Evolutionary conservation across 2,113 vertebrate species (phyloP), one percentile per base, ranked within the genome.

Genomic region (Hyperopisus bebe): DNA sequence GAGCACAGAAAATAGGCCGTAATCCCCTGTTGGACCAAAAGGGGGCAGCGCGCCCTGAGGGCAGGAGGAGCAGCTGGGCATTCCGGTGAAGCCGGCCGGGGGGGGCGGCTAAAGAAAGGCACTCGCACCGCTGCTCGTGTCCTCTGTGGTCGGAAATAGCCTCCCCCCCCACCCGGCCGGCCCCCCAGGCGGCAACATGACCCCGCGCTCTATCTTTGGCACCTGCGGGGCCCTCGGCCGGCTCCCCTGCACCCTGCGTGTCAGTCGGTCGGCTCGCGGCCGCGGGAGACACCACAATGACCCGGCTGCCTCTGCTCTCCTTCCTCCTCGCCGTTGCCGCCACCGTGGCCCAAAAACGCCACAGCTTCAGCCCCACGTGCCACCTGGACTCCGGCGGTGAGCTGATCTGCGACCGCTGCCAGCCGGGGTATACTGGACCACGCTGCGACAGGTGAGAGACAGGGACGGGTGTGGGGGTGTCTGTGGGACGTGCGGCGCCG

Each of bases 351-450:
- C 92, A 91, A 93, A 92, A 95, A 91, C 93, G 92, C 89, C 91
- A 84, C 82, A 99, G 98, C 93, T 99, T 99, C 93, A 99, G 98
- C 92, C 98, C 98, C 0, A 99, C 96, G 0, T 99, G 98, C 93
- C 97, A 95, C 92, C 94, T 97, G 87, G 95, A 97, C 88, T 92
- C 2, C 80, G 95, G 91, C 5, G 96, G 91, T 84, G 96, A 97
- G 92, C n/a, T 98, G 94, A 90, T 97, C 88, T 99, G 98, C 4
- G 97, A 99, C 89, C 95, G 92, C 31, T 99, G 98, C 89, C 95
- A 92, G 80, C 91, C 91, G 0, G 98, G 97, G 35, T 97, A 99
- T 50, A 19, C 95, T 10, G 98, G 98, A 92, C 91, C 95, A 15
- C 96, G 96, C 91, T 99, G 98, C 90, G 96, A 99, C 92, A 98